phyloP scores from a whole-genome alignment of 2,888 invertebrate genomes.

The Xylocampa areola region DNA sequence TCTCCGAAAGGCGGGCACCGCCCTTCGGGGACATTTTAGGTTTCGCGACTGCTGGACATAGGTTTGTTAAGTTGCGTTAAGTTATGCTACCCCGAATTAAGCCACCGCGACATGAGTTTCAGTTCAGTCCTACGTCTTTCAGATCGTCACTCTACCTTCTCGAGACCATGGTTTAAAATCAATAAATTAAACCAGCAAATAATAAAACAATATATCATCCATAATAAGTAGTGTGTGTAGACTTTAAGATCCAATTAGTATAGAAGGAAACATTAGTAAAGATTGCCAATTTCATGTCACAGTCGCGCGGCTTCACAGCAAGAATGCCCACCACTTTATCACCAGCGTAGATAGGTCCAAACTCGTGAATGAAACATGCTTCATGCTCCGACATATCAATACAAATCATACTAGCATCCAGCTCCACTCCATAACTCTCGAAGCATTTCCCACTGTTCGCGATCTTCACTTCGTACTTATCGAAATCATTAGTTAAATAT shows the following conservation, averaged over 20 bases:
- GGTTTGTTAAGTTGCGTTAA: too few species aligned
- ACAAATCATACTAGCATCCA: slow-evolving; percentile 76
- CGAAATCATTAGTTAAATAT: slow-evolving; percentile 79
- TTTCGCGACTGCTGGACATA: too few species aligned
- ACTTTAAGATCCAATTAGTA: slow-evolving; percentile 63
- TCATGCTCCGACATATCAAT: slow-evolving; percentile 73
- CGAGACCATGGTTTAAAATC: too few species aligned
- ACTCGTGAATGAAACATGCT: slow-evolving; percentile 81
- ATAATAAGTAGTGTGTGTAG: slow-evolving; percentile 57
- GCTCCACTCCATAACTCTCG: slow-evolving; percentile 70
- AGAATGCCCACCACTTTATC: slow-evolving; percentile 78
- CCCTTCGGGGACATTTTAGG: too few species aligned
- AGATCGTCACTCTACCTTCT: too few species aligned
- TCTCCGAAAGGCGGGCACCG: too few species aligned
- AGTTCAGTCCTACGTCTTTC: too few species aligned
- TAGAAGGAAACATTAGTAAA: slow-evolving; percentile 70
- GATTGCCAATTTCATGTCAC: slow-evolving; percentile 69
- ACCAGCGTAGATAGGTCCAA: slow-evolving; percentile 75
- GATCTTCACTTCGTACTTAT: slow-evolving; percentile 64
- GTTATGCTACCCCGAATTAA: too few species aligned
- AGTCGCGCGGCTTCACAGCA: slow-evolving; percentile 73
- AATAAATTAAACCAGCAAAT: slow-evolving; percentile 18
- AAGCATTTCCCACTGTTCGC: slow-evolving; percentile 63
- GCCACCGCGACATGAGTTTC: too few species aligned
- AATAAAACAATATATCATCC: slow-evolving; percentile 50